phyloP scores from a whole-genome alignment of 1,140 invertebrate genomes.

The Lepidotrigona ventralis region DNA sequence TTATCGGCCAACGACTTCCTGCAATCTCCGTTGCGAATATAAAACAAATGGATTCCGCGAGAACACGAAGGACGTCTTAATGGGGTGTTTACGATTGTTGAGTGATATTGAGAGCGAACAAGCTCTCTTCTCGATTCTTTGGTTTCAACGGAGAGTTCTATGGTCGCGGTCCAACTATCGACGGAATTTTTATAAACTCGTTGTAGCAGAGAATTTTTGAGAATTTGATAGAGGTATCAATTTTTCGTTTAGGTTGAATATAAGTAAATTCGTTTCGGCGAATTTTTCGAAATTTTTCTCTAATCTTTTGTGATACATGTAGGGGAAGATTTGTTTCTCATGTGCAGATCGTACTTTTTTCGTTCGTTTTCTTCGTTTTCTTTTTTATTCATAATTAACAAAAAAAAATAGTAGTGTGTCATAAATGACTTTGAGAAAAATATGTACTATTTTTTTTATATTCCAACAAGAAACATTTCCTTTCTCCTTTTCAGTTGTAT shows the following conservation, averaged over 20 bases:
- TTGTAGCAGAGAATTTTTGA: accelerated
- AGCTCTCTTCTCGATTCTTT: neutral
- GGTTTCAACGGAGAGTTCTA: neutral
- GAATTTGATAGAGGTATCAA: neutral
- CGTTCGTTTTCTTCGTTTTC: too few relatives aligned
- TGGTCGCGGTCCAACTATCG: neutral
- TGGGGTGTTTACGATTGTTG: slow-evolving; percentile 47
- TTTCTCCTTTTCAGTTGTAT: neutral
- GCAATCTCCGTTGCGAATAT: slow-evolving; percentile 30
- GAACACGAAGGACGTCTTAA: slow-evolving; percentile 14
- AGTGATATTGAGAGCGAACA: neutral
- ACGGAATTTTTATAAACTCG: neutral
- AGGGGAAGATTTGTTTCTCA: neutral
- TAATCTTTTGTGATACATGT: neutral
- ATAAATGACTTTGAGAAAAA: neutral
- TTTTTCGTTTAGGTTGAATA: neutral
- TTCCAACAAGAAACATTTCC: neutral
- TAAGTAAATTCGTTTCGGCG: neutral
- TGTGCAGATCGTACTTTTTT: accelerated
- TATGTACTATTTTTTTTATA: neutral
- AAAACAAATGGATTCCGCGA: slow-evolving; percentile 49
- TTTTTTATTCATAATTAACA: neutral
- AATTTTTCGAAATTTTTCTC: too few relatives aligned
- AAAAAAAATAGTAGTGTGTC: neutral
- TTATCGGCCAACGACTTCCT: slow-evolving; percentile 56